Evolutionary conservation across 2,797 vertebrate genomes (phyloP).

Genomic region (Ciconia nigra): DNA sequence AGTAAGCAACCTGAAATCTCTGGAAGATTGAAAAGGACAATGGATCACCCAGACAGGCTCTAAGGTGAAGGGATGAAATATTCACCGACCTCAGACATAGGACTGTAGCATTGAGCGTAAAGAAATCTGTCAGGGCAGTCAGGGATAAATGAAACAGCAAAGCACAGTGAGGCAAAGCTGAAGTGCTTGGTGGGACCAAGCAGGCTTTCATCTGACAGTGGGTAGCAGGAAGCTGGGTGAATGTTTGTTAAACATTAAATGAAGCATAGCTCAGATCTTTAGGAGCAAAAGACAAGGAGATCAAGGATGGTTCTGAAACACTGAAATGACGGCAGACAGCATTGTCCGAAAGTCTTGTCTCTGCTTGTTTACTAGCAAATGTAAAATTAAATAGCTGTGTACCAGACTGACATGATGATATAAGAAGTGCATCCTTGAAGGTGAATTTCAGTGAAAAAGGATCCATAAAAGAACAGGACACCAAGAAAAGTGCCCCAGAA

Average conservation of each 20-base stretch:
- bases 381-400: not conserved
- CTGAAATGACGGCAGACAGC: not conserved
- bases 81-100: not conserved
- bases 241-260: not conserved
- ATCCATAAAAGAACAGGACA: not conserved
- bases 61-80: not conserved
- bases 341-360: not conserved
- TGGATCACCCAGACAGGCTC: not conserved
- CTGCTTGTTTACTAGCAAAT: not conserved
- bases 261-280: not conserved
- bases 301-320: not conserved
- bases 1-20: not conserved
- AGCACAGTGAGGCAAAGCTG: not conserved
- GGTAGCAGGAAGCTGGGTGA: not conserved
- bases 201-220: not conserved
- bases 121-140: not conserved
- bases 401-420: not conserved
- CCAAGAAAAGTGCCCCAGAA: not conserved
- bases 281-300: not conserved
- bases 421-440: not conserved
- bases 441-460: not conserved
- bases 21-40: not conserved
- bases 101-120: not conserved
- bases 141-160: not conserved
- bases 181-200: not conserved